Conservation (phyloP, 2,797 vertebrate species). For the Sparus aurata region DNA sequence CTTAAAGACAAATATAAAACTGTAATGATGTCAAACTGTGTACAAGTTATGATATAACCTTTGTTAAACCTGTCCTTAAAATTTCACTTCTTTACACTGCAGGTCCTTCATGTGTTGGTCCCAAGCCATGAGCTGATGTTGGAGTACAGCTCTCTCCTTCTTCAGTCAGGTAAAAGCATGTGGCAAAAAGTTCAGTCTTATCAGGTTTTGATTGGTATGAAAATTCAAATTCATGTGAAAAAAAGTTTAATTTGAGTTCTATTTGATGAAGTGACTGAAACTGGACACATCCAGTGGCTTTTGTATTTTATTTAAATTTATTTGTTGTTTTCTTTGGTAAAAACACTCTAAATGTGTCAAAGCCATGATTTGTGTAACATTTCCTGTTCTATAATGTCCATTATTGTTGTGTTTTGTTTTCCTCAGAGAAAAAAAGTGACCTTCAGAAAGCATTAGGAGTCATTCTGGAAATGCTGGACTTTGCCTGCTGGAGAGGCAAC, state of each 20-base stretch:
- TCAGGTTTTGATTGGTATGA: neutral
- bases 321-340: neutral
- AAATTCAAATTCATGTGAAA: neutral
- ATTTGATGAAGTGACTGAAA: no score
- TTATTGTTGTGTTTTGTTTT: neutral
- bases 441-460: conserved; percentile 83
- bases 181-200: neutral
- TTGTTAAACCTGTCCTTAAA: neutral
- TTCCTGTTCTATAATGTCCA: neutral
- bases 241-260: neutral
- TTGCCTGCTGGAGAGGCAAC: conserved; percentile 89
- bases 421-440: conserved; percentile 80
- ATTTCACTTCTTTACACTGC: neutral
- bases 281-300: neutral
- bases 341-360: neutral
- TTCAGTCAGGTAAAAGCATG: conserved; percentile 73
- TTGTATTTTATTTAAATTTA: no score
- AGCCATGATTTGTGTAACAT: neutral
- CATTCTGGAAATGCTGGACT: conserved; percentile 90
- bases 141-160: conserved; percentile 85
- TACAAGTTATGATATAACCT: no score
- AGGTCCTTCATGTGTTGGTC: conserved; percentile 88
- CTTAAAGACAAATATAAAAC: no score
- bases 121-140: conserved; percentile 95
- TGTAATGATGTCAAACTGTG: no score